These are phyloP conservation scores for Oxystoma pomonae DNA, from an alignment of 2,888 invertebrate species.

Conservation along the genomic window DNA sequence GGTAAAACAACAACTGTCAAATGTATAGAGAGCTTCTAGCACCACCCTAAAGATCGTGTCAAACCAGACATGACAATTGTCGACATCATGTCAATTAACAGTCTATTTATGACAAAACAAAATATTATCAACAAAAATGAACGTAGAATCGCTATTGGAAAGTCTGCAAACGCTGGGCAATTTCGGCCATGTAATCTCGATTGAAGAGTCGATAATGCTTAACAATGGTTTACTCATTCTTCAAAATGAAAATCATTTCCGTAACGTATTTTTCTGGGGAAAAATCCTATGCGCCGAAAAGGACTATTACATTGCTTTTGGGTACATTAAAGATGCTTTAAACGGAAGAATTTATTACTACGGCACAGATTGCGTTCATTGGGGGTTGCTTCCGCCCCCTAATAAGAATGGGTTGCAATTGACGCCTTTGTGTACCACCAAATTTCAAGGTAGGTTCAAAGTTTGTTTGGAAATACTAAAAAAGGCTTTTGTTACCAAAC, in stretches of 20 bases:
- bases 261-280: slow-evolving; percentile 82
- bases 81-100: too few relatives aligned
- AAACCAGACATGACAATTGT: too few relatives aligned
- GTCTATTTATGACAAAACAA: too few relatives aligned
- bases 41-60: too few relatives aligned
- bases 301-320: slow-evolving; percentile 83
- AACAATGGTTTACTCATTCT: slow-evolving; percentile 75
- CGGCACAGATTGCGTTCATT: slow-evolving; percentile 66
- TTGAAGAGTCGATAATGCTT: slow-evolving; percentile 67
- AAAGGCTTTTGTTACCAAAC: too few relatives aligned
- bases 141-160: slow-evolving; percentile 51
- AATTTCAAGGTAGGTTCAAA: slow-evolving; percentile 42
- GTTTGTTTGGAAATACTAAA: too few relatives aligned
- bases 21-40: too few relatives aligned
- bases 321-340: slow-evolving; percentile 69
- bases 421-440: slow-evolving; percentile 44
- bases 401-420: slow-evolving; percentile 45
- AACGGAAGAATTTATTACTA: slow-evolving; percentile 73
- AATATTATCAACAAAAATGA: too few relatives aligned
- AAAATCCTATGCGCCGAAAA: slow-evolving; percentile 69
- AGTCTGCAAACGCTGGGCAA: slow-evolving; percentile 54
- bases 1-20: too few relatives aligned
- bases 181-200: slow-evolving; percentile 66
- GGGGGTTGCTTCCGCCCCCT: slow-evolving; percentile 58
- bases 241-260: slow-evolving; percentile 81